These are phyloP conservation scores for Notothenia rossii DNA, from an alignment of 2,113 vertebrate species.

Conservation along the genomic window DNA sequence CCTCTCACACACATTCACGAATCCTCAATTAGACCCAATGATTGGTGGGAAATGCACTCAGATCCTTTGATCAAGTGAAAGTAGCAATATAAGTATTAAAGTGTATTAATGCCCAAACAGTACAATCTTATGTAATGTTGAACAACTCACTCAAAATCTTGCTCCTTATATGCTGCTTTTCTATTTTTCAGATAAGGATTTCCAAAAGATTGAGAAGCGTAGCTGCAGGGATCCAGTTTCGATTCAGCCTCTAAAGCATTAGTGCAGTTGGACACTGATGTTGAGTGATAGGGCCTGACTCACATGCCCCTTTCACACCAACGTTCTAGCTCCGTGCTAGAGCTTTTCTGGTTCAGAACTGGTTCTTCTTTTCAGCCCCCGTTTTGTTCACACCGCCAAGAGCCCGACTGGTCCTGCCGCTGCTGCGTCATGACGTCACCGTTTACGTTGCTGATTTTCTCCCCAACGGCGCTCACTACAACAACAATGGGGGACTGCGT, in stretches of 20 bases:
- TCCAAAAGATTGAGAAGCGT: neutral
- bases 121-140: neutral
- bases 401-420: too few relatives aligned
- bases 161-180: neutral
- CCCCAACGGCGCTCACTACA: too few relatives aligned
- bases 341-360: too few relatives aligned
- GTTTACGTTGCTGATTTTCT: too few relatives aligned
- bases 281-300: neutral
- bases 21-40: neutral
- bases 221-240: neutral
- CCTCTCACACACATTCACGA: constrained; percentile 3
- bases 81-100: neutral
- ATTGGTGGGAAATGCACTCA: neutral
- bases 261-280: constrained; percentile 1
- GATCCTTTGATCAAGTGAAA: neutral
- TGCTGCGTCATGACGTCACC: too few relatives aligned
- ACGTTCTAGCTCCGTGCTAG: too few relatives aligned
- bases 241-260: neutral
- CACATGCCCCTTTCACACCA: too few relatives aligned
- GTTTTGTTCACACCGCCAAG: too few relatives aligned
- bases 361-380: too few relatives aligned
- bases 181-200: constrained; percentile 8
- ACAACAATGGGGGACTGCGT: too few relatives aligned
- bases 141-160: neutral
- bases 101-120: neutral